A percentile compares a stretch with the other conserved stretches of the same genome.
phyloP scores from a whole-genome alignment of 92 coral and sea anemone species.

The Actinostola sp. region DNA sequence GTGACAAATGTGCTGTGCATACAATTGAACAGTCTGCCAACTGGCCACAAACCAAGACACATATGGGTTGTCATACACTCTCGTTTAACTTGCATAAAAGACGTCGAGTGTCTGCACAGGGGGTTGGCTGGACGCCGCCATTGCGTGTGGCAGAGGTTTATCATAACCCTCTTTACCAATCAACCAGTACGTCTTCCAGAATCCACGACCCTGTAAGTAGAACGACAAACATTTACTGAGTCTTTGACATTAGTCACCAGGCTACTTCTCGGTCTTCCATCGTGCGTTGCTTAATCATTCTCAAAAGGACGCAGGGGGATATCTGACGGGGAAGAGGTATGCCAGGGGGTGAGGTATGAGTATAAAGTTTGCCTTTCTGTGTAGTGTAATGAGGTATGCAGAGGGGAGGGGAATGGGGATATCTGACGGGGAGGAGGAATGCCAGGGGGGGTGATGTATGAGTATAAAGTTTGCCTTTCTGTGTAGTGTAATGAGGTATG shows the following conservation, averaged over 20 bases:
- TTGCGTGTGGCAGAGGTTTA: constrained; percentile 85
- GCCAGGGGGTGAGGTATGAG: no score
- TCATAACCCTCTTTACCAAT: constrained; percentile 80
- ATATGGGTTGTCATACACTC: background rate
- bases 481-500: no score
- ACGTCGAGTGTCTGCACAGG: constrained; percentile 77
- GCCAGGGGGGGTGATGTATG: no score
- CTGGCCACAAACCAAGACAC: no score
- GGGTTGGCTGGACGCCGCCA: constrained; percentile 75
- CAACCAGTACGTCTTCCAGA: constrained; percentile 83
- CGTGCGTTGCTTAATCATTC: background rate
- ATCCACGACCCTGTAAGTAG: constrained; percentile 71
- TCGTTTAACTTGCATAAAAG: constrained; percentile 70
- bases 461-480: no score
- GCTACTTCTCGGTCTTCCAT: background rate
- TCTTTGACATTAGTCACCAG: background rate
- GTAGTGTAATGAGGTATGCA: no score
- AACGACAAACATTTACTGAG: background rate
- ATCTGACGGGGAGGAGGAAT: no score
- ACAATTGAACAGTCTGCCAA: no score
- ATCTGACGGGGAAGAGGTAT: no score
- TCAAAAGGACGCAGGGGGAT: background rate
- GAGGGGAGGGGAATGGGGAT: no score
- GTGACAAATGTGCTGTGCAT: no score
- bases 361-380: no score